Evolutionary conservation across 1,140 invertebrate species (phyloP).

Genomic region (Reticulitermes speratus): DNA sequence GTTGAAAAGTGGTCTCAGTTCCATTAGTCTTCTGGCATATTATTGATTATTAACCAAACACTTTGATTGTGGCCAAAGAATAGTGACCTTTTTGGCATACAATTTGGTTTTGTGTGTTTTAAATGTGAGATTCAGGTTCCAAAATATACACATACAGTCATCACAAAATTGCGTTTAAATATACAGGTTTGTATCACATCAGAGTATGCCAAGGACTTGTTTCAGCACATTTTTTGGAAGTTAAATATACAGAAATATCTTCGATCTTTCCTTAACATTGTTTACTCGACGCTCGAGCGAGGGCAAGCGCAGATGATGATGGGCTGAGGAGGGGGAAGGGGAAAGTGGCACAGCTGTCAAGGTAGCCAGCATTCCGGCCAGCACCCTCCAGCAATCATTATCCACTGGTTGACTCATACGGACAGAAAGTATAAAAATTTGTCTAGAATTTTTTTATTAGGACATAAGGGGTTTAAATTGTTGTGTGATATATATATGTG

Average conservation of each 20-base stretch:
- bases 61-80: too few species aligned
- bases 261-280: constrained; percentile 37
- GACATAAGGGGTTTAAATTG: background rate
- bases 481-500: background rate
- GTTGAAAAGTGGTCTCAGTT: too few species aligned
- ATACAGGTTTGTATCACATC: too few species aligned
- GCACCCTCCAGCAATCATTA: background rate
- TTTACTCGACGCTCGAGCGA: constrained; percentile 39
- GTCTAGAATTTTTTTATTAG: background rate
- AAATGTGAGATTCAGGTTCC: too few species aligned
- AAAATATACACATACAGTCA: too few species aligned
- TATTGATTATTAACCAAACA: too few species aligned
- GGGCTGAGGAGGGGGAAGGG: constrained; percentile 9
- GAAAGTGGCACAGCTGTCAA: background rate
- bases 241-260: background rate
- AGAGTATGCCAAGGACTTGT: too few species aligned
- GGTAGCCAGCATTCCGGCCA: background rate
- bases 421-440: background rate
- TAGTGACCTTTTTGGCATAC: too few species aligned
- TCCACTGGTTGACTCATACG: constrained; percentile 4
- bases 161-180: too few species aligned
- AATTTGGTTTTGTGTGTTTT: too few species aligned
- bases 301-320: constrained; percentile 35
- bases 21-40: too few species aligned
- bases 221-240: too few species aligned